Percentiles rank a stretch among this genome's conserved stretches.
phyloP scores from a whole-genome alignment of 2,888 invertebrate species.

The Drosophila greeni region DNA sequence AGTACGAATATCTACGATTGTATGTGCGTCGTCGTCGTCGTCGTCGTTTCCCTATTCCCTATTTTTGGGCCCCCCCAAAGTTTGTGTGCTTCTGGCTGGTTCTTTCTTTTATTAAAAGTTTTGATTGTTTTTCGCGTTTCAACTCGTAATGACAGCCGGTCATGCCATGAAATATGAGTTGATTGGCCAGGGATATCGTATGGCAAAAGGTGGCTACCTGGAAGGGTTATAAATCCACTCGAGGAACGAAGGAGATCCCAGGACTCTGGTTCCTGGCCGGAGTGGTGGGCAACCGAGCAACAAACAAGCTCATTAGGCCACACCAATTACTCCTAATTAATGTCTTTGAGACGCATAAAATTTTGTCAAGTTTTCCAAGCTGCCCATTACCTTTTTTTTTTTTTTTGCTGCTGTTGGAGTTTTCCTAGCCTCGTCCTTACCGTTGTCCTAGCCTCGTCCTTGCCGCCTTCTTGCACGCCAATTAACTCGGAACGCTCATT shows the following conservation, averaged over 20 bases:
- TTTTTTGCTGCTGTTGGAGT: constrained; percentile 7
- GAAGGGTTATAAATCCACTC: constrained; percentile 54
- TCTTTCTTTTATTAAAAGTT: constrained; percentile 57
- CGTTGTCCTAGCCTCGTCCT: background rate
- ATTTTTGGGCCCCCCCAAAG: constrained; percentile 29
- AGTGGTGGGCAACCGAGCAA: constrained; percentile 16
- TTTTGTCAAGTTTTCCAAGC: constrained; percentile 60
- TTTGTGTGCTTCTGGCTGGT: constrained; percentile 5
- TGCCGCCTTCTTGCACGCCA: constrained; percentile 64
- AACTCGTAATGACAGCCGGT: constrained; percentile 63
- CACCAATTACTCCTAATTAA: constrained; percentile 71
- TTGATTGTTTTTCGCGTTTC: constrained; percentile 72
- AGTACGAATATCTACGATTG: constrained; percentile 36
- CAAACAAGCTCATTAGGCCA: constrained; percentile 61
- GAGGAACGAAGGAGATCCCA: too few relatives aligned
- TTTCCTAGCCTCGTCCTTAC: background rate
- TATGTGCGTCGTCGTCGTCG: constrained; percentile 16
- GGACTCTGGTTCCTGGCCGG: too few relatives aligned
- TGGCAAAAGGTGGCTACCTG: constrained; percentile 22
- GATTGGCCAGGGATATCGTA: constrained; percentile 47
- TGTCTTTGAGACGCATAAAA: constrained; percentile 62
- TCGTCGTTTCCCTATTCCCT: constrained; percentile 20
- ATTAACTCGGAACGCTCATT: constrained; percentile 74
- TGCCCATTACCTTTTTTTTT: constrained; percentile 33
- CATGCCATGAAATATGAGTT: constrained; percentile 74